These are phyloP conservation scores for Callithrix jacchus DNA, from an alignment of 2,113 vertebrate species.

Conservation along the genomic window DNA sequence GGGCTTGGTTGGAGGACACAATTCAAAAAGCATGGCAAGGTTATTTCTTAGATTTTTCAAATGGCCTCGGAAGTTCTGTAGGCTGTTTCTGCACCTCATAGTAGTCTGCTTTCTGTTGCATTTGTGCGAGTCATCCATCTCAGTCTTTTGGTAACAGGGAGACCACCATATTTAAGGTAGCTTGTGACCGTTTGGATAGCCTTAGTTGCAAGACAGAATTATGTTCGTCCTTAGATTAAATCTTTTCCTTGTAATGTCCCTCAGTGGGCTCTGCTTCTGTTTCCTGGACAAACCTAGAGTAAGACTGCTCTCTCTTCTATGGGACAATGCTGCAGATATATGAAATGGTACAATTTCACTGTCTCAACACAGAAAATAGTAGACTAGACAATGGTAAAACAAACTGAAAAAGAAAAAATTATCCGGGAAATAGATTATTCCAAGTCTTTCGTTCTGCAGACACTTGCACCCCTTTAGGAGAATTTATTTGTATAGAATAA, in stretches of 20 bases:
- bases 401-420: not conserved
- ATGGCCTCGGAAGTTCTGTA: not conserved
- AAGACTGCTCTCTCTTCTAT: not conserved
- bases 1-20: not conserved
- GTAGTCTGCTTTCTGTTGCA: not conserved
- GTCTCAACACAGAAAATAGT: not conserved
- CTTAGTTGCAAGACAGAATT: not conserved
- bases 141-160: not conserved
- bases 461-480: not conserved
- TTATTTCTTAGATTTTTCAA: not conserved
- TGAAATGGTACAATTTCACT: not conserved
- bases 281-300: not conserved
- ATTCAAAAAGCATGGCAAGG: not conserved
- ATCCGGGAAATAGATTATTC: not conserved
- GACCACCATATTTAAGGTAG: not conserved
- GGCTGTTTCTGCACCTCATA: not conserved
- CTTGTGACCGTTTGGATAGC: not conserved
- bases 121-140: not conserved
- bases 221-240: not conserved
- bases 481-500: constrained; percentile 31
- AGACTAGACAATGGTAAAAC: not conserved
- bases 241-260: not conserved
- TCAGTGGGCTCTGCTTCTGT: not conserved
- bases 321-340: not conserved
- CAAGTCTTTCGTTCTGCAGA: not conserved